Evolutionary conservation across 2,113 vertebrate genomes (phyloP), one percentile per base, ranked within the genome.

Genomic region (Alectura lathami): DNA sequence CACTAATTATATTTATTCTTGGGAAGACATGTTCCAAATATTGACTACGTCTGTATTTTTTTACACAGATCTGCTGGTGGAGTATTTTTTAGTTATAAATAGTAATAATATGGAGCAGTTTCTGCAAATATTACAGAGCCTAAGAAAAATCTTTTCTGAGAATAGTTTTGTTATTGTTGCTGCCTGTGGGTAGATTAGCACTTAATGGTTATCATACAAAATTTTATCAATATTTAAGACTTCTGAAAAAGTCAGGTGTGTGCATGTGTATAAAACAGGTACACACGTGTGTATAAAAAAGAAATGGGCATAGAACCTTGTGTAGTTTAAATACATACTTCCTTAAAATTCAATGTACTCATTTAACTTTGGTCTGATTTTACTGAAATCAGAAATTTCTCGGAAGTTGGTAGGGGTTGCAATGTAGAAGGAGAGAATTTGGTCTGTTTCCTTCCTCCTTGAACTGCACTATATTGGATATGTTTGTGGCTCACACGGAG

Each of bases 381-480:
- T 88, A 66, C 64, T 90, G 56, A 91, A 88, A 74, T 91, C 20
- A 2, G 3, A 17, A 89, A 43, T 81, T 85, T 92, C 67, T 60
- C 7, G 11, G 78, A 83, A 80, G 47, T 67, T 91, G 57, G 40
- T 91, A 83, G 54, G 69, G 43, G 38, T 64, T 87, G 56, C 9
- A 9, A 70, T 70, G 60, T 89, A 75, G 64, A 72, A 78, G 73
- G 72, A 93, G 76, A 89, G 62, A 82, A 95, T 84, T 93, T 16
- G 2, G 63, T 40, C 74, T 48, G 73, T 70, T 96, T 91, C 80
- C 89, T 95, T 95, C 70, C 76, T 90, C 5, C 64, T 93, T 86
- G 50, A 78, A 34, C 72, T 83, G 64, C 16, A 69, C 38, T 92
- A 15, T 53, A 60, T 32, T 82, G 50, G 23, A 17, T 85, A 68